A percentile compares a stretch with the other conserved stretches of the same genome.
phyloP scores from a whole-genome alignment of 2,113 vertebrate species.

The Scytalopus superciliaris region DNA sequence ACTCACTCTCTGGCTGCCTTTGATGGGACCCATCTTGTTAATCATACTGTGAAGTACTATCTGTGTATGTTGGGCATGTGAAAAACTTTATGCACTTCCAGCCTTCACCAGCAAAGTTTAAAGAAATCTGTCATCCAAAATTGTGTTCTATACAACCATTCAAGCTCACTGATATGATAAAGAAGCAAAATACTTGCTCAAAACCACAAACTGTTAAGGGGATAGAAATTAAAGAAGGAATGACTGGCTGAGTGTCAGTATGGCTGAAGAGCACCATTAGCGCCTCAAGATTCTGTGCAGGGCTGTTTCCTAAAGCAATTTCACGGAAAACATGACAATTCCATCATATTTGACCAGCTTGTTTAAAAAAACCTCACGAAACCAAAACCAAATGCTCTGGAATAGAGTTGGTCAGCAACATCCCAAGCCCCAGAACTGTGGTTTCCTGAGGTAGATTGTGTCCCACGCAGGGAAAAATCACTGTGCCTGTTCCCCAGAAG shows the following conservation, averaged over 20 bases:
- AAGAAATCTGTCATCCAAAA: too few species aligned
- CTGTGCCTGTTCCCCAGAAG: neutral
- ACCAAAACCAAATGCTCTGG: neutral
- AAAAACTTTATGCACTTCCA: too few species aligned
- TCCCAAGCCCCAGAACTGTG: neutral
- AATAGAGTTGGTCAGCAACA: neutral
- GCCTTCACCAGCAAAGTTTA: too few species aligned
- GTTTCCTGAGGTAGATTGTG: neutral
- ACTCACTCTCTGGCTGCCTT: neutral
- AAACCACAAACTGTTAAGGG: too few species aligned
- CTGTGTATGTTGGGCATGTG: too few species aligned
- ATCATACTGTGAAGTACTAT: neutral
- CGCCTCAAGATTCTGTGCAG: neutral
- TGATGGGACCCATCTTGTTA: neutral
- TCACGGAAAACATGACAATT: neutral
- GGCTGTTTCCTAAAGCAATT: neutral
- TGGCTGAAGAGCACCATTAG: neutral
- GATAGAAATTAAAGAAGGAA: too few species aligned
- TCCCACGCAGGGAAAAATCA: neutral
- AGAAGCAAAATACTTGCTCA: too few species aligned
- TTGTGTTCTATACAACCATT: too few species aligned
- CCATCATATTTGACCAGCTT: neutral
- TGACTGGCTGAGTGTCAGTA: too few species aligned
- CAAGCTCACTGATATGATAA: too few species aligned
- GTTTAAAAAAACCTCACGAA: neutral